phyloP scores from a whole-genome alignment of 2,797 vertebrate genomes.

The Manis pentadactyla region DNA sequence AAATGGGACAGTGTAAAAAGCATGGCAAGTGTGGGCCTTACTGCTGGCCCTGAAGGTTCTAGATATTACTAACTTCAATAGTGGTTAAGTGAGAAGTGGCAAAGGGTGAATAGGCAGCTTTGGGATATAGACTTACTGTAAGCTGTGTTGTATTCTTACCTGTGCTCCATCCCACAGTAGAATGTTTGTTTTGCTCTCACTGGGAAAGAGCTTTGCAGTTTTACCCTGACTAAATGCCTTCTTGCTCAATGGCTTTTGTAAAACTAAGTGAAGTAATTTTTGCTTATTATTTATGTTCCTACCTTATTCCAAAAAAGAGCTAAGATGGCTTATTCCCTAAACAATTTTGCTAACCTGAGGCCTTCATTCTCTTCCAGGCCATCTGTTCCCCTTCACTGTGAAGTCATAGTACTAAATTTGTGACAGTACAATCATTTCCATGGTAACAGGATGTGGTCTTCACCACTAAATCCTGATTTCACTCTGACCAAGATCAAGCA shows the following conservation, averaged over 20 bases:
- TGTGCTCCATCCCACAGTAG: not conserved
- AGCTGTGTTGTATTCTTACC: not conserved
- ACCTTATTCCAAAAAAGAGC: not conserved
- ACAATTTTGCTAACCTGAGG: slow-evolving; percentile 44
- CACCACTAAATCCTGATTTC: slow-evolving; percentile 52
- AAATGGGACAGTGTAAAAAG: not conserved
- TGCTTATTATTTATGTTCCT: slow-evolving; percentile 37
- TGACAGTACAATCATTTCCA: slow-evolving; percentile 75
- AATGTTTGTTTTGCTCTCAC: not conserved
- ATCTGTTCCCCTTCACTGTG: slow-evolving; percentile 67
- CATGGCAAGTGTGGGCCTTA: not conserved
- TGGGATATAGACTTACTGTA: not conserved
- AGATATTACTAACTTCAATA: not conserved
- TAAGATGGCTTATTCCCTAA: slow-evolving; percentile 27
- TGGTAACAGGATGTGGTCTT: slow-evolving; percentile 70
- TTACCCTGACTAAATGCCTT: not conserved
- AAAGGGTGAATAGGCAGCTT: not conserved
- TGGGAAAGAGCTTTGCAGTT: slow-evolving; percentile 6
- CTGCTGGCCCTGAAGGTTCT: not conserved
- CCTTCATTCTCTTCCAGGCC: slow-evolving; percentile 57
- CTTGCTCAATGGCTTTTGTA: slow-evolving; percentile 10
- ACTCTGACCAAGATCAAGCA: slow-evolving; percentile 53
- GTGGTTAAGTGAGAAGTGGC: not conserved
- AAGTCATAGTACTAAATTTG: slow-evolving; percentile 72
- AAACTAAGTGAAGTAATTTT: not conserved